Conservation (phyloP, 2,113 vertebrate species). For the Neotragus pygmaeus region DNA sequence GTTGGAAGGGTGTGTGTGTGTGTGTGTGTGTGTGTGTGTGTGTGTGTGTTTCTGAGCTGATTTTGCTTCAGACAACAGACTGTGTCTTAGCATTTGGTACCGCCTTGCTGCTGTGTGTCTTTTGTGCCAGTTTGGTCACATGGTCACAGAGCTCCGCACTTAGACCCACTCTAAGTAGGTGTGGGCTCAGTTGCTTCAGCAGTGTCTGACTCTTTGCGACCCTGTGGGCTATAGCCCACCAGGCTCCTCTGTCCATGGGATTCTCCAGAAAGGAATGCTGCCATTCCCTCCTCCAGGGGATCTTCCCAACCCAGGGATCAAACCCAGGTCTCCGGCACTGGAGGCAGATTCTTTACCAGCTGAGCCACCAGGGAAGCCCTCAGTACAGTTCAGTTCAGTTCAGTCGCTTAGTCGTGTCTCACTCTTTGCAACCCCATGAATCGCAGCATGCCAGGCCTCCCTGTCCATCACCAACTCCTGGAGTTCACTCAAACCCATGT, state of each 20-base stretch:
- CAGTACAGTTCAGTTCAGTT: too few species aligned
- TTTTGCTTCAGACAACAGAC: not conserved
- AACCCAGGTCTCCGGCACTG: not conserved
- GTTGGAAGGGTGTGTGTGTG: not conserved
- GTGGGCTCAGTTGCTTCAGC: not conserved
- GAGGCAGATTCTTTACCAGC: not conserved
- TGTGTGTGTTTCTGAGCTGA: not conserved
- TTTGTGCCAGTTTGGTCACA: not conserved
- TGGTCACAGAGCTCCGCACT: not conserved
- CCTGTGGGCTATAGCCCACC: not conserved
- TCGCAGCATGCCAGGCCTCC: too few species aligned
- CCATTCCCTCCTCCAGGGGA: not conserved
- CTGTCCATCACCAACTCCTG: too few species aligned
- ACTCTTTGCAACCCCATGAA: too few species aligned
- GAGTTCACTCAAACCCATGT: too few species aligned
- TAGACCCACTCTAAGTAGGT: not conserved
- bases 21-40: not conserved
- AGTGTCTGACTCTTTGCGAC: not conserved
- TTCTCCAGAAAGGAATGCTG: not conserved
- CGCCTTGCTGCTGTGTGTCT: not conserved
- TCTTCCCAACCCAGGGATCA: not conserved
- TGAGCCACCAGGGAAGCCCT: not conserved
- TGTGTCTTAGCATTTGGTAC: not conserved
- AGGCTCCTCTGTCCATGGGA: not conserved
- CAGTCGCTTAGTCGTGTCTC: fast-evolving